Evolutionary conservation across 2,888 invertebrate genomes (phyloP).

Genomic region (Muschampia plurimacula): DNA sequence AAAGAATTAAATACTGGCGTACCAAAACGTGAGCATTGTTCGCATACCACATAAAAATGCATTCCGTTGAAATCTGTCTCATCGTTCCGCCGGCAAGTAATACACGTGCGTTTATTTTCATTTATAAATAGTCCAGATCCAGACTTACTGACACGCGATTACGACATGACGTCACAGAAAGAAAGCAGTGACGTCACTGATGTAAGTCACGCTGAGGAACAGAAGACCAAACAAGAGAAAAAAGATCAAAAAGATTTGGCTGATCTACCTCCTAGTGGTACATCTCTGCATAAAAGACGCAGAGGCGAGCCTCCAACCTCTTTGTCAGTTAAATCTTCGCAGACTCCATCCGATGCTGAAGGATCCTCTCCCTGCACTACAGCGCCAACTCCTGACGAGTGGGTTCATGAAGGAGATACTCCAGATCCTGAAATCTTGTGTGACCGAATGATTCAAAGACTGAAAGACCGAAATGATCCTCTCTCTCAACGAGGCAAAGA

Average conservation of each 20-base stretch:
- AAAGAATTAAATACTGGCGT: slow-evolving; percentile 15
- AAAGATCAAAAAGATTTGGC: slow-evolving; percentile 62
- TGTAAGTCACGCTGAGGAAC: slow-evolving; percentile 49
- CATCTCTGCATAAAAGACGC: slow-evolving; percentile 76
- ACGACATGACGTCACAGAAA: slow-evolving; percentile 71
- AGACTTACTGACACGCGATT: slow-evolving; percentile 58
- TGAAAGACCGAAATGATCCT: slow-evolving; percentile 73
- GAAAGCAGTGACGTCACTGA: slow-evolving; percentile 69
- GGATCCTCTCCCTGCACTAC: slow-evolving; percentile 76
- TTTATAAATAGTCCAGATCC: slow-evolving; percentile 73
- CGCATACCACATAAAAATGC: slow-evolving; percentile 55
- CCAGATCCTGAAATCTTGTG: slow-evolving; percentile 70
- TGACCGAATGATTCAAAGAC: slow-evolving; percentile 71
- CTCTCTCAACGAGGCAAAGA: slow-evolving; percentile 83
- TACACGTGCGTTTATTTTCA: slow-evolving; percentile 79
- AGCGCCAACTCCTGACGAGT: slow-evolving; percentile 70
- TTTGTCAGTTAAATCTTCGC: slow-evolving; percentile 69
- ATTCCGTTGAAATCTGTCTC: slow-evolving; percentile 69
- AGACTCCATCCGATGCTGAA: slow-evolving; percentile 74
- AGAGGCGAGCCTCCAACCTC: slow-evolving; percentile 74
- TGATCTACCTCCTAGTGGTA: slow-evolving; percentile 74
- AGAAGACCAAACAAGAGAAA: slow-evolving; percentile 47
- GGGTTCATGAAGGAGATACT: slow-evolving; percentile 59
- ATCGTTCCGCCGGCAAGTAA: slow-evolving; percentile 53
- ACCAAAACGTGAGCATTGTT: slow-evolving; percentile 19